phyloP scores from a whole-genome alignment of 1,140 invertebrate genomes.

The Drosophila tani region DNA sequence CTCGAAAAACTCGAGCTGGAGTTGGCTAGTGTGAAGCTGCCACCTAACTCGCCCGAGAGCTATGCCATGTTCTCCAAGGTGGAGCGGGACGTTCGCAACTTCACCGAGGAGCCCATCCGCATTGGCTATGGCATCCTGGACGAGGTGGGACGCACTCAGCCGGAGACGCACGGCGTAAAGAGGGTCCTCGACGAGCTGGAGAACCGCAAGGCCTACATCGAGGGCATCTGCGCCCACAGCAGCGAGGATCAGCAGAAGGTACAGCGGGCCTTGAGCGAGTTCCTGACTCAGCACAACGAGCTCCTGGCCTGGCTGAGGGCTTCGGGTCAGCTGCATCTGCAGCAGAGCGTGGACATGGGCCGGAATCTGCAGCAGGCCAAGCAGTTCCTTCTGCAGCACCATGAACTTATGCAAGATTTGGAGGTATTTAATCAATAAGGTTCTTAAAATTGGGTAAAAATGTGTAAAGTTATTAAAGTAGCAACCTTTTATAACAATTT shows the following conservation, averaged over 20 bases:
- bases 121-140: constrained; percentile 91
- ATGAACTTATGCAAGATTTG: constrained; percentile 90
- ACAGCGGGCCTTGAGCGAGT: constrained; percentile 88
- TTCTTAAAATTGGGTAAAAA: neutral
- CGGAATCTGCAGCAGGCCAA: constrained; percentile 89
- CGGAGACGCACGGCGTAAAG: constrained; percentile 89
- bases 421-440: constrained; percentile 85
- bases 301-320: constrained; percentile 89
- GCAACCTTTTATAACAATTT: constrained; percentile 8
- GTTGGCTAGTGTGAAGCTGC: constrained; percentile 88
- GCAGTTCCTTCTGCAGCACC: constrained; percentile 91
- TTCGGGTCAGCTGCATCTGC: constrained; percentile 90
- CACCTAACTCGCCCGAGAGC: constrained; percentile 88
- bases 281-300: constrained; percentile 90
- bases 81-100: constrained; percentile 87
- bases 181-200: constrained; percentile 90
- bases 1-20: constrained; percentile 92
- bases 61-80: constrained; percentile 89
- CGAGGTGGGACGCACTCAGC: constrained; percentile 88
- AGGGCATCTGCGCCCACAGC: constrained; percentile 89
- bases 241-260: constrained; percentile 90
- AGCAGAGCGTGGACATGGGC: constrained; percentile 91
- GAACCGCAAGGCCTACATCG: constrained; percentile 89
- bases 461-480: neutral
- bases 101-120: constrained; percentile 86